phyloP scores from a whole-genome alignment of 2,888 invertebrate genomes.

The Cistogaster globosa region DNA sequence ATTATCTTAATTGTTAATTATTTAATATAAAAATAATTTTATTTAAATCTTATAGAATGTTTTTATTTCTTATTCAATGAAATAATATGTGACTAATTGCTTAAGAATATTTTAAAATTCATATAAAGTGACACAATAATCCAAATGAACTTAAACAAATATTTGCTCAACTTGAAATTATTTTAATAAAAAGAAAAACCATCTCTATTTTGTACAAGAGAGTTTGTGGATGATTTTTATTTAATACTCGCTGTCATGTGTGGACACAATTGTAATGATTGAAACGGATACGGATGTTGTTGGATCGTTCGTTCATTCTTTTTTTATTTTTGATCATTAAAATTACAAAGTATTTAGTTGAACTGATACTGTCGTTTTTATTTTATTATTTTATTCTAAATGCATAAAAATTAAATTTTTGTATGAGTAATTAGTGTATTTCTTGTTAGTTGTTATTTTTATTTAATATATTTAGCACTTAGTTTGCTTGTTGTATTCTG shows the following conservation, averaged over 20 bases:
- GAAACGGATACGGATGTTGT: constrained; percentile 64
- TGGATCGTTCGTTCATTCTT: not conserved
- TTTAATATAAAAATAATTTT: too few species aligned
- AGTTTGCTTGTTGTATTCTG: not conserved
- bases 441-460: not conserved
- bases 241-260: not conserved
- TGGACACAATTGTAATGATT: constrained; percentile 25
- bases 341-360: constrained; percentile 3
- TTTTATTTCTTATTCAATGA: too few species aligned
- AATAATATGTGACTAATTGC: too few species aligned
- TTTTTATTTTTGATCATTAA: not conserved
- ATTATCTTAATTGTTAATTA: too few species aligned
- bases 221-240: constrained; percentile 21
- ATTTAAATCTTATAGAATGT: too few species aligned
- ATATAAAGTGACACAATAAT: not conserved
- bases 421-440: constrained; percentile 30
- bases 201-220: constrained; percentile 2
- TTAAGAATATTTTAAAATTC: not conserved
- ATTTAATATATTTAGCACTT: not conserved
- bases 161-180: not conserved
- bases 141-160: not conserved
- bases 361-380: constrained; percentile 25
- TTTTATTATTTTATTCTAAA: constrained; percentile 13
- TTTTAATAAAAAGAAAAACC: not conserved
- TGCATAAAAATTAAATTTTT: constrained; percentile 7